Percentiles rank a stretch among this genome's conserved stretches.
phyloP scores from a whole-genome alignment of 2,888 invertebrate genomes.

The Neoscelio sp. region DNA sequence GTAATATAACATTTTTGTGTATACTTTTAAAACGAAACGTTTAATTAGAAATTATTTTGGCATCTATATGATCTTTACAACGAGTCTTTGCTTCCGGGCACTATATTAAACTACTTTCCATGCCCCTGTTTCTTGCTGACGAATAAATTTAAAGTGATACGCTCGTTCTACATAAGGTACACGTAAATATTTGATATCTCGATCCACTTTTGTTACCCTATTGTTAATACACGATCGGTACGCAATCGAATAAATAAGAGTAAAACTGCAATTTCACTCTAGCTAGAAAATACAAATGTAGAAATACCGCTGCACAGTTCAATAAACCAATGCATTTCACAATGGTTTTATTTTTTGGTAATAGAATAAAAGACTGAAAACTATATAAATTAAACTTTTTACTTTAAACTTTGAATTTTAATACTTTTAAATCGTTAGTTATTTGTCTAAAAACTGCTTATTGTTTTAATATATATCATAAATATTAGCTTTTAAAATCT shows the following conservation, averaged over 20 bases:
- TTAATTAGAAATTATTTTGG: slow-evolving; percentile 19
- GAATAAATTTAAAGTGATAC: slow-evolving; percentile 47
- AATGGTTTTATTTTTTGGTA: not conserved
- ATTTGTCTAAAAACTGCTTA: too few species aligned
- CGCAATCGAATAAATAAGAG: slow-evolving; percentile 36
- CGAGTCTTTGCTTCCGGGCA: slow-evolving; percentile 22
- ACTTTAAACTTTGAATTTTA: too few species aligned
- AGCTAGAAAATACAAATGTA: slow-evolving; percentile 16
- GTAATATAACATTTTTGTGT: too few species aligned
- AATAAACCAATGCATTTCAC: slow-evolving; percentile 6
- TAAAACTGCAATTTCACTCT: slow-evolving; percentile 26
- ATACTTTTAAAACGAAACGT: not conserved
- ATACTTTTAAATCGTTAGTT: too few species aligned
- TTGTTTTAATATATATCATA: too few species aligned
- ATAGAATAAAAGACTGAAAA: too few species aligned
- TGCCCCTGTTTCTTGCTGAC: slow-evolving; percentile 40
- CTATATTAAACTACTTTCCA: slow-evolving; percentile 45
- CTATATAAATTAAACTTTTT: too few species aligned
- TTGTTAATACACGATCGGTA: slow-evolving; percentile 44
- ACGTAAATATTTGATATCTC: slow-evolving; percentile 50
- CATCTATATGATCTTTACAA: slow-evolving; percentile 13
- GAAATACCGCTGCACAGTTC: not conserved
- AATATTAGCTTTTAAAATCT: too few species aligned
- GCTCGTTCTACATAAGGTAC: slow-evolving; percentile 38
- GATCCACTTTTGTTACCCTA: slow-evolving; percentile 35